phyloP scores from a whole-genome alignment of 2,797 vertebrate species.

The Danionella dracula region DNA sequence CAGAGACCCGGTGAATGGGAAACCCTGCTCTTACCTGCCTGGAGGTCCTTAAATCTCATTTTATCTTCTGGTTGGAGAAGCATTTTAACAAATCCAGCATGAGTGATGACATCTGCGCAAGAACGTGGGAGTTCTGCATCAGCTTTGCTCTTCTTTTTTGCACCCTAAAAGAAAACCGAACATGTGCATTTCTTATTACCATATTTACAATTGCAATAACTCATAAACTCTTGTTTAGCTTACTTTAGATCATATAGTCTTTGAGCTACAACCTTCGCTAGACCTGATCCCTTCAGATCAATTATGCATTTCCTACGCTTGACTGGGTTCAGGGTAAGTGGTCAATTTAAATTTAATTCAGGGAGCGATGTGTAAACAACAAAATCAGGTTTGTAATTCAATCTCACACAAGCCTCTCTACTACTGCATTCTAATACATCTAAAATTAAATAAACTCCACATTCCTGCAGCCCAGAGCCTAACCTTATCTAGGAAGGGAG shows the following conservation, averaged over 20 bases:
- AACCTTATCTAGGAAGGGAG: conserved; percentile 39
- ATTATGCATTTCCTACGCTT: background rate
- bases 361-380: background rate
- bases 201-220: background rate
- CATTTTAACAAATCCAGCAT: conserved; percentile 80
- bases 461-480: background rate
- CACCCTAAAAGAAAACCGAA: conserved; percentile 14
- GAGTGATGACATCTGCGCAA: conserved; percentile 69
- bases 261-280: background rate
- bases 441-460: background rate
- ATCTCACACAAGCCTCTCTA: background rate
- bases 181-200: background rate
- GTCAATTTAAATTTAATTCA: conserved; percentile 12
- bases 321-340: background rate
- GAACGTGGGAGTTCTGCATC: conserved; percentile 55
- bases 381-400: background rate
- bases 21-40: conserved; percentile 68
- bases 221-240: background rate
- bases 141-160: conserved; percentile 16
- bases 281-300: background rate
- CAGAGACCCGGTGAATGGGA: background rate
- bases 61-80: conserved; percentile 78
- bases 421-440: background rate
- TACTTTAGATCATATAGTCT: too few species aligned
- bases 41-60: conserved; percentile 70